phyloP scores from a whole-genome alignment of 1,140 invertebrate genomes.

The Caenorhabditis elegans region WBcel235 BX284606.5:14655001-14655500 shows the following conservation, averaged over 20 bases:
- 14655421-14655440: constrained; percentile 52
- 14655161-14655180: constrained; percentile 43
- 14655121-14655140: constrained; percentile 16
- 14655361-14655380: constrained; percentile 44
- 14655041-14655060: constrained; percentile 29
- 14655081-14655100: constrained; percentile 36
- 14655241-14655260: too few species aligned
- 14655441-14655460: constrained; percentile 48
- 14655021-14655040: neutral
- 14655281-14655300: too few species aligned
- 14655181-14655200: constrained; percentile 44
- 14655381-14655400: constrained; percentile 45
- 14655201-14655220: constrained; percentile 49
- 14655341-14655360: neutral
- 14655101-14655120: constrained; percentile 42
- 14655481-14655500: constrained; percentile 46
- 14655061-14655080: constrained; percentile 35
- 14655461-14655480: constrained; percentile 42
- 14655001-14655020: constrained; percentile 6
- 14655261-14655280: too few species aligned
- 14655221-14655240: constrained; percentile 43
- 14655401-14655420: constrained; percentile 47
- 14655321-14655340: neutral
- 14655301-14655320: too few species aligned
- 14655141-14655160: constrained; percentile 48